These are phyloP conservation scores for Poeciliopsis turrubarensis DNA, from an alignment of 2,113 vertebrate genomes.

Conservation along the genomic window DNA sequence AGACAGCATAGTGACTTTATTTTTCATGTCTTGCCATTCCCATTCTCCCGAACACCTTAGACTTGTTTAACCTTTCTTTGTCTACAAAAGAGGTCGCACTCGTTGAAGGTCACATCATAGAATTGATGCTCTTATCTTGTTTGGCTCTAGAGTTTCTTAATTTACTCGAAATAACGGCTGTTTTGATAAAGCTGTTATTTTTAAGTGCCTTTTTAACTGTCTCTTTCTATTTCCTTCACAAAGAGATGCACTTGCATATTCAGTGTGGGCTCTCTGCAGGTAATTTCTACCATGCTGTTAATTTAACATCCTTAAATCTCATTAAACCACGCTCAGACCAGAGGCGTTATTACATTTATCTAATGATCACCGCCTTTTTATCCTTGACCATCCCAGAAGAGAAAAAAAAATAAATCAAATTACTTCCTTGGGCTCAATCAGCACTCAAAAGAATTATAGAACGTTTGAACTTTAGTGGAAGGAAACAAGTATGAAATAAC, in stretches of 20 bases:
- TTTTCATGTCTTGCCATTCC: too few species aligned
- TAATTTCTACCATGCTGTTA: background rate
- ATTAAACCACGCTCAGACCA: background rate
- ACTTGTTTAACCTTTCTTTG: background rate
- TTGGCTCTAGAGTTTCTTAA: background rate
- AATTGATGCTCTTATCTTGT: background rate
- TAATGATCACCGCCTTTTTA: background rate
- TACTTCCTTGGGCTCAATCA: background rate
- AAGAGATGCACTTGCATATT: background rate
- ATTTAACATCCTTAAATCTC: slow-evolving; percentile 1
- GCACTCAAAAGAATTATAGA: background rate
- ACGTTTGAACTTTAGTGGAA: background rate
- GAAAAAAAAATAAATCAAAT: background rate
- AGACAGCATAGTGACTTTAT: background rate
- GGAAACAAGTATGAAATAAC: background rate
- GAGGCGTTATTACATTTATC: background rate
- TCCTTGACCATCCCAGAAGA: background rate
- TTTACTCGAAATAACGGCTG: background rate
- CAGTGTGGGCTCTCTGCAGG: background rate
- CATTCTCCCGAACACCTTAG: too few species aligned
- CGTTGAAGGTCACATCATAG: background rate
- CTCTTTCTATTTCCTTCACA: background rate
- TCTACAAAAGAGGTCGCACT: background rate
- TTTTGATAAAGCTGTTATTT: background rate
- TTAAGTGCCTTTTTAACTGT: background rate